Percentiles rank a stretch among this genome's conserved stretches.
phyloP scores from a whole-genome alignment of 92 coral and sea anemone species.

The Desmophyllum pertusum region DNA sequence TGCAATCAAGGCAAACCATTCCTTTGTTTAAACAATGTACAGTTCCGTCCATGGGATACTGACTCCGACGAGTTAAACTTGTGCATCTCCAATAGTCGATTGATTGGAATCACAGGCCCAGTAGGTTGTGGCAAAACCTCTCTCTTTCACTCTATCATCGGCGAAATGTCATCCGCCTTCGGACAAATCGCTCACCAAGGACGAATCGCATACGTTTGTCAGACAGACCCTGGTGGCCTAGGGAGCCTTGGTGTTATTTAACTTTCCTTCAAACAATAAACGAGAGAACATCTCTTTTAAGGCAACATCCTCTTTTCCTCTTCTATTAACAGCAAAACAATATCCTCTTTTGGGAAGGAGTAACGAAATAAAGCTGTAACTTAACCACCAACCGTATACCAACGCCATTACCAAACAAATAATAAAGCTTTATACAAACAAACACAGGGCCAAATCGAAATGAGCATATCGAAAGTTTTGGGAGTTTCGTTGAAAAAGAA shows the following conservation, averaged over 20 bases:
- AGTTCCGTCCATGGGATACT: background rate
- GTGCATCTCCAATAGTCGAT: background rate
- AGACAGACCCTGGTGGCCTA: conserved; percentile 30
- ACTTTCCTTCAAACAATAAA: conserved; percentile 19
- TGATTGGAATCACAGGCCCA: conserved; percentile 19
- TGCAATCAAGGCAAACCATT: background rate
- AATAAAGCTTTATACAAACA: no score
- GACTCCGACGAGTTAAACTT: background rate
- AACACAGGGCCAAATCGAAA: no score
- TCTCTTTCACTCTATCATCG: background rate
- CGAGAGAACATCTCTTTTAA: no score
- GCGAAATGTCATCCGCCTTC: background rate
- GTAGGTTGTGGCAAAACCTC: conserved; percentile 25
- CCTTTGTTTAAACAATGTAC: background rate
- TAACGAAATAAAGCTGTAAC: background rate
- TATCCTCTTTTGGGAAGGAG: conserved; percentile 19
- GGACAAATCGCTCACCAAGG: conserved; percentile 16
- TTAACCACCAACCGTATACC: no score
- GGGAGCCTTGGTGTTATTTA: no score
- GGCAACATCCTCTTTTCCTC: no score
- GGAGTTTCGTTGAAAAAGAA: background rate
- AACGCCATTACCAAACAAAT: no score
- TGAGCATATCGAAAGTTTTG: no score
- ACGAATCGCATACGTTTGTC: conserved; percentile 13
- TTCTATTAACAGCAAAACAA: no score